These are phyloP conservation scores for Tricholaema leucomelas DNA, from an alignment of 2,113 vertebrate genomes.

Conservation along the genomic window DNA sequence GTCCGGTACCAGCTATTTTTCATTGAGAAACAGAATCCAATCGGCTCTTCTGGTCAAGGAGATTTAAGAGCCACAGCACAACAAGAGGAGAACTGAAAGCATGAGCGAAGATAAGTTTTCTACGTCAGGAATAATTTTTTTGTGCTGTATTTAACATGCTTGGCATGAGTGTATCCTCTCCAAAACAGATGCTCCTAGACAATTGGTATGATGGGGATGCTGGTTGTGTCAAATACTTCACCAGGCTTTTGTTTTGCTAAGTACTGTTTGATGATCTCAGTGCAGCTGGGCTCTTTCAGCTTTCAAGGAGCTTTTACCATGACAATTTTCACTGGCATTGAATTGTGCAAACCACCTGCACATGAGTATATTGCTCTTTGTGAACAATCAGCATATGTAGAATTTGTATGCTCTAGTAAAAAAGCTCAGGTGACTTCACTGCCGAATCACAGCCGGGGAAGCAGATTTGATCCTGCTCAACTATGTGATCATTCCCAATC, in stretches of 20 bases:
- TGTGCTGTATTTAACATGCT: not conserved
- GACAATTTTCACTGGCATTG: not conserved
- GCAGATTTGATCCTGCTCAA: not conserved
- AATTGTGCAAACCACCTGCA: not conserved
- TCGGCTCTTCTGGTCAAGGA: not conserved
- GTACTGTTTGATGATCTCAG: not conserved
- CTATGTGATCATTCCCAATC: not conserved
- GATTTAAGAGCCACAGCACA: not conserved
- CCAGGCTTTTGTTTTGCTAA: not conserved
- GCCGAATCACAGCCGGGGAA: not conserved
- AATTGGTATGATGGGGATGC: not conserved
- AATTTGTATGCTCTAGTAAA: not conserved
- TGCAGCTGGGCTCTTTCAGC: constrained; percentile 35
- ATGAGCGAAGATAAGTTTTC: not conserved
- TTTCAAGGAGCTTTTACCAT: constrained; percentile 15
- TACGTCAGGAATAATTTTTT: not conserved
- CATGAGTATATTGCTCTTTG: not conserved
- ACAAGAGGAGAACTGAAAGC: not conserved
- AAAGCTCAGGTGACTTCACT: not conserved
- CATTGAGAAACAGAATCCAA: not conserved
- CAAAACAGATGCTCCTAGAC: not conserved
- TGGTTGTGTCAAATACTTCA: not conserved
- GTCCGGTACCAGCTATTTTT: not conserved
- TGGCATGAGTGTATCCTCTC: not conserved
- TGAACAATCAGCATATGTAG: not conserved